A percentile compares a stretch with the other conserved stretches of the same genome.
phyloP scores from a whole-genome alignment of 2,888 invertebrate genomes.

The Gymnoscelis rufifasciata region DNA sequence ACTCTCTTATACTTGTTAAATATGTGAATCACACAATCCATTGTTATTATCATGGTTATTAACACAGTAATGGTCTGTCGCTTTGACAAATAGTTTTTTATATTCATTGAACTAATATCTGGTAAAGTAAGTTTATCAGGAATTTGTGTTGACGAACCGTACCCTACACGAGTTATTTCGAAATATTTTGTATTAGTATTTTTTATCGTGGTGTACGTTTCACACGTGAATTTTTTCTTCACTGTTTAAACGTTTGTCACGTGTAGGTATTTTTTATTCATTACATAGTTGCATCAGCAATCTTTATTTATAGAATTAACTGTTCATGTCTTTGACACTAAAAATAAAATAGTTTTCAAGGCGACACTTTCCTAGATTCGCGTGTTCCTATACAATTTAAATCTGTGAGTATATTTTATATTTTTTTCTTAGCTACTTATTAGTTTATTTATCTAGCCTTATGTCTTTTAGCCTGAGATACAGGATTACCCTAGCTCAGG shows the following conservation, averaged over 20 bases:
- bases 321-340: constrained; percentile 4
- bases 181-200: background rate
- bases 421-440: too few relatives aligned
- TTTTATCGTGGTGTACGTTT: background rate
- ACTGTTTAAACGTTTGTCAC: constrained; percentile 10
- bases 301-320: constrained; percentile 17
- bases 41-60: background rate
- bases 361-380: too few relatives aligned
- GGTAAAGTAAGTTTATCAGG: constrained; percentile 1
- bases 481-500: too few relatives aligned
- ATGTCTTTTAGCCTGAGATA: too few relatives aligned
- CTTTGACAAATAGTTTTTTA: constrained; percentile 1
- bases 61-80: constrained; percentile 7
- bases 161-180: too few relatives aligned
- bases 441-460: too few relatives aligned
- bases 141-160: background rate
- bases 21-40: background rate
- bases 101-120: background rate
- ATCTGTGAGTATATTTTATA: too few relatives aligned
- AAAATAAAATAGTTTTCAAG: background rate
- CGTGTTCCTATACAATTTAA: too few relatives aligned
- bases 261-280: constrained; percentile 13
- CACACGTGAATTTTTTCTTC: constrained; percentile 3
- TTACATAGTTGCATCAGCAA: constrained; percentile 22
- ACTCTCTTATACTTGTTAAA: too few relatives aligned